Base-by-base conservation (phyloP, 2,113 vertebrate genomes). In the Notechis scutatus region DNA sequence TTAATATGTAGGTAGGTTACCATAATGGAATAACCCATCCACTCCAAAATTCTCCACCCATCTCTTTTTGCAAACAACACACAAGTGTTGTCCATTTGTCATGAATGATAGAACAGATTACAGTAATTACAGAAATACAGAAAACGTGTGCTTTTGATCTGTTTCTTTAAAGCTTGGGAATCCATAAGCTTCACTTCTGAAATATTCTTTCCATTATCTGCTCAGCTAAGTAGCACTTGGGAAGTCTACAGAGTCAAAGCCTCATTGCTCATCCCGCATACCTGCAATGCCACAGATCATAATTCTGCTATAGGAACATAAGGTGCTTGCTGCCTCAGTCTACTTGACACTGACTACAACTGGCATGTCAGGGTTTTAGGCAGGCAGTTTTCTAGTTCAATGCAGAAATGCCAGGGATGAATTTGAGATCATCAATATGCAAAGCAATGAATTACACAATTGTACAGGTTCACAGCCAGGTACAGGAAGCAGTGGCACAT, bases 81-180 rank as follows among this genome's bases (percentile, higher is more conserved):
- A 74, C 29, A 55, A 14, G 26, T 42, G 56, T 86, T 85, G 2
- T 69, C 39, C 6, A 88, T 91, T 93, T 96, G 52, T 90, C 54
- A 91, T 95, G 86, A 85, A 69, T 88, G 92, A 91, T 34, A 93
- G 8, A 91, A 91, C 94, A 1, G 56, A 8, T 39, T 91, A 59
- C 15, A 20, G 93, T 15, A 50, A 20, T 11, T 85, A 64, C 0
- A 94, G 23, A 94, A 74, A 0, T 21, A 1, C 5, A 85, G n/a
- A 61, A 6, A 93, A 92, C 86, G 26, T 21, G 10, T 29, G 26
- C 47, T 94, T 95, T 93, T 93, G 42, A 34, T 45, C 50, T 45
- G 2, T 88, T 64, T 93, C 42, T 9, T 14, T 92, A 81, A 69
- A 93, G 91, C 15, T 89, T 23, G 52, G 0, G 50, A 86, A 29